A percentile compares a stretch with the other conserved stretches of the same genome.
These are phyloP conservation scores for Zaprionus vittiger DNA, from an alignment of 1,140 invertebrate species.

Conservation along the genomic window DNA sequence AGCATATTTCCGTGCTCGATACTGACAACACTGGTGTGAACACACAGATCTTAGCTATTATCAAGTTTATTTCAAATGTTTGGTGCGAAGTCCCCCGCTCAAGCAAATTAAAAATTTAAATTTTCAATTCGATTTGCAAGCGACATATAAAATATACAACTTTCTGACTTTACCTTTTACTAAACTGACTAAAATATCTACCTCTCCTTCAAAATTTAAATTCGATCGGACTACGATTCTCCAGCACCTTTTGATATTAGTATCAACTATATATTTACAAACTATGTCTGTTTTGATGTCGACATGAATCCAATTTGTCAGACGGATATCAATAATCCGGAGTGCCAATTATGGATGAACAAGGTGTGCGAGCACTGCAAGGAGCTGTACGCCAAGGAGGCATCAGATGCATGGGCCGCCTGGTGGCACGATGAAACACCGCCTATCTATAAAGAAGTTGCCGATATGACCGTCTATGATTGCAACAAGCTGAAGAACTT, in stretches of 20 bases:
- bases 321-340: conserved; percentile 35
- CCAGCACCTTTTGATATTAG: background rate
- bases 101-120: too few species aligned
- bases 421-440: conserved; percentile 49
- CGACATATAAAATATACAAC: too few species aligned
- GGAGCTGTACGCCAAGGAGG: conserved; percentile 21
- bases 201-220: too few species aligned
- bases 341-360: conserved; percentile 64
- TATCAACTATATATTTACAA: background rate
- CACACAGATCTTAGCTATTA: too few species aligned
- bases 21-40: too few species aligned
- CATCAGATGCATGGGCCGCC: background rate
- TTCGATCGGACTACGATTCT: too few species aligned
- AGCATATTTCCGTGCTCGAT: too few species aligned
- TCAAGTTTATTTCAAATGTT: too few species aligned
- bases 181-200: too few species aligned
- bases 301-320: conserved; percentile 64
- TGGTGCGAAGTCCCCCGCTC: too few species aligned
- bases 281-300: background rate
- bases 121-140: too few species aligned
- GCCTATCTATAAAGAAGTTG: conserved; percentile 46
- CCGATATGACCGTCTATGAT: conserved; percentile 52
- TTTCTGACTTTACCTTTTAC: too few species aligned
- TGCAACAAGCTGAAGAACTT: conserved; percentile 54
- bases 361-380: conserved; percentile 44